Evolutionary conservation across 2,797 vertebrate species (phyloP).

Genomic region (Microtus agrestis): DNA sequence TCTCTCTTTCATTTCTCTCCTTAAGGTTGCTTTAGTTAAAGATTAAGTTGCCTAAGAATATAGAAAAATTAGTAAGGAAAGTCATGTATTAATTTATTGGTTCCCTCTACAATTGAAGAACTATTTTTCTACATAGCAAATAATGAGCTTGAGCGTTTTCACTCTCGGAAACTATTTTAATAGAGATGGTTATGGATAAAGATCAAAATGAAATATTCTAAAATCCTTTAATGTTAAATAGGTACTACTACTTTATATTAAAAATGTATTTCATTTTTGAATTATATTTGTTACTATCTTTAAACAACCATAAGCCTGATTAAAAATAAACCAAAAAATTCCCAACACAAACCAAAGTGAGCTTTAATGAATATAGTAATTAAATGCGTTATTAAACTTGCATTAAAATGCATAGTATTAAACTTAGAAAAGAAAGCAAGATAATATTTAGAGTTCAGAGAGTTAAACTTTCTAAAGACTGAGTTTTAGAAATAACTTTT

Average conservation of each 20-base stretch:
- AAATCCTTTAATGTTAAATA: slow-evolving; percentile 54
- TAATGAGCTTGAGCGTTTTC: not conserved
- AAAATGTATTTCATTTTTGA: slow-evolving; percentile 41
- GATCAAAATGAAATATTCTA: slow-evolving; percentile 31
- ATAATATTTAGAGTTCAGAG: not conserved
- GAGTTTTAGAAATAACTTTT: slow-evolving; percentile 11
- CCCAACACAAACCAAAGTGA: not conserved
- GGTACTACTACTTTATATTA: slow-evolving; percentile 4
- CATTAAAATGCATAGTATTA: slow-evolving; percentile 24
- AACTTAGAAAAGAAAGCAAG: slow-evolving; percentile 46
- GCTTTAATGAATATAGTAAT: slow-evolving; percentile 42
- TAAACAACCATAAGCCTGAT: not conserved
- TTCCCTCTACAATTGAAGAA: not conserved
- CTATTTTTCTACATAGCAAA: slow-evolving; percentile 48
- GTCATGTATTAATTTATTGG: not conserved
- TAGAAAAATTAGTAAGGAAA: not conserved
- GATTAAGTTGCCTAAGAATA: slow-evolving; percentile 6
- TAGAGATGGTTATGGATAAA: slow-evolving; percentile 23
- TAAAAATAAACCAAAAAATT: slow-evolving; percentile 10
- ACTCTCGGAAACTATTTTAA: slow-evolving; percentile 40
- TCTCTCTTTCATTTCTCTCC: slow-evolving; percentile 16
- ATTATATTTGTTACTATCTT: slow-evolving; percentile 5
- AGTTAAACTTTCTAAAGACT: slow-evolving; percentile 13
- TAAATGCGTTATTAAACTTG: slow-evolving; percentile 23
- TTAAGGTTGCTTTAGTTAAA: slow-evolving; percentile 41